Conservation (phyloP, 2,797 vertebrate genomes). For the Melanotaenia nigrans region DNA sequence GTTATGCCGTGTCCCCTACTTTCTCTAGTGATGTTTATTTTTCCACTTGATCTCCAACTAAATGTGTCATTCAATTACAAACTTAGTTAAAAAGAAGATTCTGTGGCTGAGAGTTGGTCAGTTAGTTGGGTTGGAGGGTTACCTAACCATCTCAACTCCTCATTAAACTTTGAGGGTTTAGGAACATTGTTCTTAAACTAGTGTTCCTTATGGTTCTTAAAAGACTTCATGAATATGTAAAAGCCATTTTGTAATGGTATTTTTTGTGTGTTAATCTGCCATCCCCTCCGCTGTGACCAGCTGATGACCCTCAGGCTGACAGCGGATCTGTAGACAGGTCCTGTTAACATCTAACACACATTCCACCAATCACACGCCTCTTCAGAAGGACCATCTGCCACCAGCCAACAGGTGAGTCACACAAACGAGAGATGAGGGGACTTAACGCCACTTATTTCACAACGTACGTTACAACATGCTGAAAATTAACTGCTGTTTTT, state of each 20-base stretch:
- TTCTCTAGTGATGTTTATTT: neutral
- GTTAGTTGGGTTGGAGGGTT: neutral
- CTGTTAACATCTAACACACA: conserved; percentile 40
- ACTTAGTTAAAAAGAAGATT: neutral
- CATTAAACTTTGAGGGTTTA: neutral
- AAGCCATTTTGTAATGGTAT: neutral
- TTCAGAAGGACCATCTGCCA: conserved; percentile 8
- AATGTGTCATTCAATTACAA: neutral
- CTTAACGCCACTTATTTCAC: neutral
- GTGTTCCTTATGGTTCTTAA: neutral
- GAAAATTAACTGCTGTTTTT: neutral
- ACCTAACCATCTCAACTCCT: neutral
- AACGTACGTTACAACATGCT: neutral
- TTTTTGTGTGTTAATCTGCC: neutral
- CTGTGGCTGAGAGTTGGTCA: neutral
- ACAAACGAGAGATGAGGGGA: neutral
- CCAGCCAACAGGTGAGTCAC: conserved; percentile 34
- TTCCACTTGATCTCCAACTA: neutral
- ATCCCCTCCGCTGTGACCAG: conserved; percentile 1
- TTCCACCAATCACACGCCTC: conserved; percentile 29
- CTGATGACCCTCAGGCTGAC: conserved; percentile 14
- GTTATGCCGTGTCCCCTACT: neutral
- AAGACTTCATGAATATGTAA: neutral
- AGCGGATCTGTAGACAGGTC: conserved; percentile 15
- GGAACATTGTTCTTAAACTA: neutral